Percentiles rank a stretch among this genome's conserved stretches.
These are phyloP conservation scores for Calcarius lapponicus DNA, from an alignment of 2,797 vertebrate genomes.

Conservation along the genomic window DNA sequence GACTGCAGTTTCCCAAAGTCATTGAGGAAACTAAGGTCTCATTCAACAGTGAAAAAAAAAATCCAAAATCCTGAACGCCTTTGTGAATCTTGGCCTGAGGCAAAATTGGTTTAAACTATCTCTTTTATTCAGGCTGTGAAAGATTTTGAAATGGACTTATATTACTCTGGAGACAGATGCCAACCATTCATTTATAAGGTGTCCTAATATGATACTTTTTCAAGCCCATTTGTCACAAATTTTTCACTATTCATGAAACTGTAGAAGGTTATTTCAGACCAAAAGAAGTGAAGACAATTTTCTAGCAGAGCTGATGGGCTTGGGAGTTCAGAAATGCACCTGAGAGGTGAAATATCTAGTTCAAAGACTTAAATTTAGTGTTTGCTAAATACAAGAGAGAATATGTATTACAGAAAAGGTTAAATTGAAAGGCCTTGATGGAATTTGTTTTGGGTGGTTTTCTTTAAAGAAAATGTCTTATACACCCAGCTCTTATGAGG, in stretches of 20 bases:
- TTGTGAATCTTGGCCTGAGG: not conserved
- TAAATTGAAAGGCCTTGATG: not conserved
- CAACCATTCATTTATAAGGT: not conserved
- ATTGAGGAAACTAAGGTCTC: not conserved
- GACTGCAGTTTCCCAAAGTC: not conserved
- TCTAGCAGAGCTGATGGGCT: not conserved
- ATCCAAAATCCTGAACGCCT: not conserved
- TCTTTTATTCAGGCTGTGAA: not conserved
- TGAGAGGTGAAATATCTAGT: not conserved
- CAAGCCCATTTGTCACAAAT: not conserved
- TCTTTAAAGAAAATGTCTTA: not conserved
- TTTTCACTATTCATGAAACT: not conserved
- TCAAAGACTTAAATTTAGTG: not conserved
- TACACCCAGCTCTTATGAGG: not conserved
- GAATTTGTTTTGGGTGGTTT: not conserved
- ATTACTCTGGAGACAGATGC: not conserved
- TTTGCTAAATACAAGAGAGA: not conserved
- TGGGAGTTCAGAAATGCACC: not conserved
- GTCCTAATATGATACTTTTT: not conserved
- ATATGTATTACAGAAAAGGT: not conserved
- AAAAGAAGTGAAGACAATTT: not conserved
- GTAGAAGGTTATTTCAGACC: not conserved
- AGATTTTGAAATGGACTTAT: not conserved
- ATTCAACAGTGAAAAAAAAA: not conserved
- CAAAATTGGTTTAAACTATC: not conserved